Percentiles rank a stretch among this genome's conserved stretches.
These are phyloP conservation scores for Istiophorus platypterus DNA, from an alignment of 2,113 vertebrate species.

Conservation along the genomic window DNA sequence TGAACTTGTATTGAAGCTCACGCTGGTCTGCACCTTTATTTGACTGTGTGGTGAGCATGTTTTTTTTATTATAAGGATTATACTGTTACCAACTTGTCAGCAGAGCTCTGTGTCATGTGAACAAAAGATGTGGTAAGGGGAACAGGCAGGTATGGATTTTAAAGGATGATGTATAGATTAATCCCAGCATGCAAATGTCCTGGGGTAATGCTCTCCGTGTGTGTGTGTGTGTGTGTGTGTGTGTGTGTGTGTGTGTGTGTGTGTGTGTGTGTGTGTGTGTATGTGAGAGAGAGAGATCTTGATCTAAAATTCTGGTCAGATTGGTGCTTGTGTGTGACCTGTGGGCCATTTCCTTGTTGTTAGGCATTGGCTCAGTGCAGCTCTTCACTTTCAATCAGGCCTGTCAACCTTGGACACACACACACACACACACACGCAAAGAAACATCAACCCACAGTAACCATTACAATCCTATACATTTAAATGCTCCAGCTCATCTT, in stretches of 20 bases:
- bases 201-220: not conserved
- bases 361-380: conserved; percentile 30
- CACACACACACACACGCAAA: conserved; percentile 21
- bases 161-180: conserved; percentile 60
- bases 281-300: too few relatives aligned
- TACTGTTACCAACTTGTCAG: not conserved
- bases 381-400: not conserved
- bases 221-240: conserved; percentile 8
- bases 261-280: conserved; percentile 11
- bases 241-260: conserved; percentile 15
- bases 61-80: not conserved
- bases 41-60: not conserved
- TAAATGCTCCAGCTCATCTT: conserved; percentile 44
- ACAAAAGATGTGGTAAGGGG: not conserved
- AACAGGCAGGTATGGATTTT: conserved; percentile 55
- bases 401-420: conserved; percentile 26
- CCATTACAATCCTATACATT: conserved; percentile 13
- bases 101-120: not conserved
- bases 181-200: conserved; percentile 47
- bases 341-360: conserved; percentile 35
- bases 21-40: not conserved
- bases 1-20: not conserved
- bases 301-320: conserved; percentile 37
- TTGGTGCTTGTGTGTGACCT: conserved; percentile 53
- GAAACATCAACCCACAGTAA: not conserved